Evolutionary conservation across 2,888 invertebrate species (phyloP).

Genomic region (Exocentrus adspersus): DNA sequence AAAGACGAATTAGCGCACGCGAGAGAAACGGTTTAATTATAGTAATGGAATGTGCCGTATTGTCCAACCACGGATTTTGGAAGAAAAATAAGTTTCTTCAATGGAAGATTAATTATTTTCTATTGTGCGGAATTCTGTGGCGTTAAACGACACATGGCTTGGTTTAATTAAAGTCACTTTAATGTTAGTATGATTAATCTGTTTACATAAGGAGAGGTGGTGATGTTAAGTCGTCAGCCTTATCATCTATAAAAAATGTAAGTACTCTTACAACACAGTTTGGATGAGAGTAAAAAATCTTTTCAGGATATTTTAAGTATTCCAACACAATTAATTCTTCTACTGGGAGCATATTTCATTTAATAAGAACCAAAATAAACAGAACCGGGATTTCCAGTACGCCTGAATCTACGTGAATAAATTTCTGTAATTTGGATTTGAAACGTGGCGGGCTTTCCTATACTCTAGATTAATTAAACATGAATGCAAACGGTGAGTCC

Average conservation of each 20-base stretch:
- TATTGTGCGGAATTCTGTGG: not conserved
- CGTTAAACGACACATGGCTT: not conserved
- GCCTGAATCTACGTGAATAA: conserved; percentile 17
- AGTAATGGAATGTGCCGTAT: conserved; percentile 19
- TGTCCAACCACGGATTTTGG: not conserved
- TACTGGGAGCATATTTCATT: too few species aligned
- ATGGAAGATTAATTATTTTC: conserved; percentile 2
- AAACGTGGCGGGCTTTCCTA: not conserved
- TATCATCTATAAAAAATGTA: too few species aligned
- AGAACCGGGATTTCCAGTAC: not conserved
- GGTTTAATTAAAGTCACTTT: not conserved
- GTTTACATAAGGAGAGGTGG: not conserved
- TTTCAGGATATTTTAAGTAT: too few species aligned
- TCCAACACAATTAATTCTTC: too few species aligned
- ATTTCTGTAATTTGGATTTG: conserved; percentile 16
- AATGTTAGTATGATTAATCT: not conserved
- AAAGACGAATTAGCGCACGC: conserved; percentile 18
- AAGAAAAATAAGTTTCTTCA: not conserved
- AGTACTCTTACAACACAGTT: too few species aligned
- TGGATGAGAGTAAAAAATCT: too few species aligned
- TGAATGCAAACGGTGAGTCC: conserved; percentile 23
- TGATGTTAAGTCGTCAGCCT: too few species aligned
- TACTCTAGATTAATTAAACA: conserved; percentile 23
- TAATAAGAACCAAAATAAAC: not conserved
- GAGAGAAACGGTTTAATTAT: conserved; percentile 18